phyloP scores from a whole-genome alignment of 1,140 invertebrate species.

The Vollenhovia emeryi region DNA sequence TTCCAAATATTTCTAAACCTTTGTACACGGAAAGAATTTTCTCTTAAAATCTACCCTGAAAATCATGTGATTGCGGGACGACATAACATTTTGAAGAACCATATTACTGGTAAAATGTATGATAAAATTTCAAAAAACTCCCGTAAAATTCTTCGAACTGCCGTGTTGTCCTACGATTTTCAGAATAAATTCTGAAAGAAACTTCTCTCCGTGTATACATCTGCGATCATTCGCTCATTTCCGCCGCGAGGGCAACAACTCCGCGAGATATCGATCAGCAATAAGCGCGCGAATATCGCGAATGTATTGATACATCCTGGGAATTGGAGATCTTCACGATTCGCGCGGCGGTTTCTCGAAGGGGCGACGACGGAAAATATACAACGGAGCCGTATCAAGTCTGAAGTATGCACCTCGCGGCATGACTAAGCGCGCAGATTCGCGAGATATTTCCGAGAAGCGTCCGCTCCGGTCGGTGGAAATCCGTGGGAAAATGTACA shows the following conservation, averaged over 20 bases:
- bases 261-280: not conserved
- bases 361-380: conserved; percentile 9
- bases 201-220: too few relatives aligned
- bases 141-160: too few relatives aligned
- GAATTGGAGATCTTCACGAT: not conserved
- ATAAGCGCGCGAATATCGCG: not conserved
- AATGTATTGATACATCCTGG: not conserved
- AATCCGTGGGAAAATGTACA: conserved; percentile 72
- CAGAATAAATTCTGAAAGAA: too few relatives aligned
- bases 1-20: not conserved
- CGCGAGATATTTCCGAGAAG: conserved; percentile 62
- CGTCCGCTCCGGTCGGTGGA: conserved; percentile 7
- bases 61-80: too few relatives aligned
- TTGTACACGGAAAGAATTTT: too few relatives aligned
- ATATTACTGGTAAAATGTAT: too few relatives aligned
- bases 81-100: too few relatives aligned
- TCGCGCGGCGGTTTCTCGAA: not conserved
- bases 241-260: not conserved
- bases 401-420: conserved; percentile 1
- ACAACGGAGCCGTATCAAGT: not conserved
- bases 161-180: too few relatives aligned
- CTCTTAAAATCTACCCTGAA: too few relatives aligned
- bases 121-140: too few relatives aligned
- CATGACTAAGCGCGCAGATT: conserved; percentile 48
- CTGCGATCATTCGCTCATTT: not conserved